Evolutionary conservation across 1,140 invertebrate species (phyloP).

Genomic region (Lysiphlebus fabarum): DNA sequence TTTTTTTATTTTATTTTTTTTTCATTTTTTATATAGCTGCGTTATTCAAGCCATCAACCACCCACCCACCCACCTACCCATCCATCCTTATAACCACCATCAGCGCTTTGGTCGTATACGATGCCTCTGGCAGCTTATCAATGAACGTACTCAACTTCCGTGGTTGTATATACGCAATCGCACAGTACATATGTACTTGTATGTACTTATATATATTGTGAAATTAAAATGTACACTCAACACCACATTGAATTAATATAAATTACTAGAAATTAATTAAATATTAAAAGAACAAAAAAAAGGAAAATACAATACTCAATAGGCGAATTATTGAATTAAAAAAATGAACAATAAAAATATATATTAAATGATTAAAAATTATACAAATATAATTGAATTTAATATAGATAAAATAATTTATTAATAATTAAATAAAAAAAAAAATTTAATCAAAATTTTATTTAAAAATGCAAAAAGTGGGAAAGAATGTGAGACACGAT

Average conservation of each 20-base stretch:
- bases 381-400: no score
- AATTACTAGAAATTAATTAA: background rate
- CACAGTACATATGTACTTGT: background rate
- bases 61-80: no score
- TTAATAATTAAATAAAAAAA: no score
- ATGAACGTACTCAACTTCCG: slow-evolving; percentile 29
- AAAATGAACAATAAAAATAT: no score
- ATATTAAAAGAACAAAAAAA: background rate
- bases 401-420: no score
- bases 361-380: no score
- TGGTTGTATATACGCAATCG: background rate
- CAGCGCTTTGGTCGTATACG: slow-evolving; percentile 21
- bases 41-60: slow-evolving; percentile 1
- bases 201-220: background rate
- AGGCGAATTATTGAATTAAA: no score
- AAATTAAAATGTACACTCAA: background rate
- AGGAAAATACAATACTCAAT: background rate
- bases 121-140: slow-evolving; percentile 24
- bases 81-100: background rate
- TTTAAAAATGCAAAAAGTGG: no score
- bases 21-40: no score
- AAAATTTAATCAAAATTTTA: no score
- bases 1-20: no score
- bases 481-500: no score
- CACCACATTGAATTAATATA: background rate